phyloP scores from a whole-genome alignment of 2,113 vertebrate species.

The Onychostruthus taczanowskii region DNA sequence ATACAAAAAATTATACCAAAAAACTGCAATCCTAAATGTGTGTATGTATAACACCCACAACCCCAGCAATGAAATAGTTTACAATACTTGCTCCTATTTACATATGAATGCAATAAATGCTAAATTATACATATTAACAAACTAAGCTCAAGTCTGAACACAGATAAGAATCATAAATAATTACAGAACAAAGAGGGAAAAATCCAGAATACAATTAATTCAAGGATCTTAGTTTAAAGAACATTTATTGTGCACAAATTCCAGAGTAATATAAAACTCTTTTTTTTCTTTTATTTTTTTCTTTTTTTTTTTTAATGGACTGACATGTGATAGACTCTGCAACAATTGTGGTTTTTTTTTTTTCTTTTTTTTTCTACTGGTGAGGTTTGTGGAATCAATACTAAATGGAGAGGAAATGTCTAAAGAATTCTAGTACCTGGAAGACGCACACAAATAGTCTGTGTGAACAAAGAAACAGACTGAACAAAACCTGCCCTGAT shows the following conservation, averaged over 20 bases:
- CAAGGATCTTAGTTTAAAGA: slow-evolving; percentile 64
- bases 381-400: neutral
- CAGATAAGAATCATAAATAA: slow-evolving; percentile 61
- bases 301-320: neutral
- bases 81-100: slow-evolving; percentile 95
- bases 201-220: slow-evolving; percentile 59
- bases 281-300: neutral
- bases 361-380: neutral
- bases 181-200: slow-evolving; percentile 29
- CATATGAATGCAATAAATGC: slow-evolving; percentile 84
- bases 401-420: neutral
- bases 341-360: neutral
- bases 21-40: slow-evolving; percentile 80
- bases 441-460: neutral
- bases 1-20: slow-evolving; percentile 88
- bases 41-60: slow-evolving; percentile 77
- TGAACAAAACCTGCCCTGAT: neutral
- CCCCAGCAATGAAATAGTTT: slow-evolving; percentile 85
- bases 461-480: neutral
- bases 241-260: slow-evolving; percentile 68
- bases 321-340: neutral
- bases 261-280: slow-evolving; percentile 47
- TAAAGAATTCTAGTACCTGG: neutral
- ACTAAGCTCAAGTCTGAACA: slow-evolving; percentile 76
- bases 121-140: slow-evolving; percentile 97